A percentile compares a stretch with the other conserved stretches of the same genome.
These are phyloP conservation scores for Margarornis squamiger DNA, from an alignment of 2,797 vertebrate genomes.

Conservation along the genomic window DNA sequence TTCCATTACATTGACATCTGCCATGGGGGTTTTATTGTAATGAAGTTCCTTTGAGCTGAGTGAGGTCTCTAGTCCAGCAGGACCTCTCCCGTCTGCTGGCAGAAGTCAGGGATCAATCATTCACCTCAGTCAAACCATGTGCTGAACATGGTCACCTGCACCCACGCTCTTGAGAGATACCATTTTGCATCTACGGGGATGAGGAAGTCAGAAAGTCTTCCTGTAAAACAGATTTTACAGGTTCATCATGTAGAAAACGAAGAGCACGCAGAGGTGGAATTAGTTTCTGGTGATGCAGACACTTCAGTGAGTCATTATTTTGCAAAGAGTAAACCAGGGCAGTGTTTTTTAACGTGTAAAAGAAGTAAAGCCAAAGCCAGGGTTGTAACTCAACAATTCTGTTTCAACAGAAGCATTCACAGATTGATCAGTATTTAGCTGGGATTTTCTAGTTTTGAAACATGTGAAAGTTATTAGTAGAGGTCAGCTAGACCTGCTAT, in stretches of 20 bases:
- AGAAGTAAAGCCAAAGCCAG: not conserved
- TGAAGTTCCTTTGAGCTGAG: not conserved
- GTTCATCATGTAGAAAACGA: not conserved
- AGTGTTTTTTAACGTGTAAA: not conserved
- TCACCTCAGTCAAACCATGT: not conserved
- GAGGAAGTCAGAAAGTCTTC: not conserved
- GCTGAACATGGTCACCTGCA: not conserved
- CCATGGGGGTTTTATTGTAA: not conserved
- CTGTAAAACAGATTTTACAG: slow-evolving; percentile 25
- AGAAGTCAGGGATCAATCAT: not conserved
- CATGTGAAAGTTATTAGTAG: not conserved
- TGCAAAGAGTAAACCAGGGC: not conserved
- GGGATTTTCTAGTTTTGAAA: not conserved
- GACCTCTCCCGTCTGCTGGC: not conserved
- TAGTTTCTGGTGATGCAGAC: not conserved
- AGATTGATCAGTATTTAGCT: not conserved
- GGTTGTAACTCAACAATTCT: not conserved
- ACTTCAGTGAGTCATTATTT: not conserved
- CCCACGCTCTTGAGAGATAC: not conserved
- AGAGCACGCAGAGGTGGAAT: not conserved
- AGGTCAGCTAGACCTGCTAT: not conserved
- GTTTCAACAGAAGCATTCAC: not conserved
- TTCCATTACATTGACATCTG: not conserved
- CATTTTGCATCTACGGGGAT: not conserved
- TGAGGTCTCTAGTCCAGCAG: not conserved